Evolutionary conservation across 2,888 invertebrate genomes (phyloP).

Genomic region (Arenicola marina): DNA sequence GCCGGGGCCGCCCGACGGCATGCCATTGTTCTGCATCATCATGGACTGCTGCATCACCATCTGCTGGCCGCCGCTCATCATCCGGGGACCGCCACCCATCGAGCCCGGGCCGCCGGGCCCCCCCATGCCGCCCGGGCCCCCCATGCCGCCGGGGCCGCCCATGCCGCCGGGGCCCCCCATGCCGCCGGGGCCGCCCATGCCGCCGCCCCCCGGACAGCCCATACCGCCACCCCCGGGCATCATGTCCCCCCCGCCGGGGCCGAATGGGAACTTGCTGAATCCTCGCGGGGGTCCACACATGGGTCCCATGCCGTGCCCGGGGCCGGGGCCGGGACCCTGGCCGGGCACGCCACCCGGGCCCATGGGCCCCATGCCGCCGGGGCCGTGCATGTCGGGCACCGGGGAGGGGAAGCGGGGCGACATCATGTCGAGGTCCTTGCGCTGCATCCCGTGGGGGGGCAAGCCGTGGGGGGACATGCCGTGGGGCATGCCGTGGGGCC

Average conservation of each 20-base stretch:
- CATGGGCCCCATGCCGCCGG: conserved; percentile 68
- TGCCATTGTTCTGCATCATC: conserved; percentile 33
- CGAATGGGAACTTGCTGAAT: too few relatives aligned
- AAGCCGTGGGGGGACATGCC: neutral
- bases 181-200: neutral
- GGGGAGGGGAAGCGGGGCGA: conserved; percentile 17
- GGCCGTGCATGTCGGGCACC: conserved; percentile 2
- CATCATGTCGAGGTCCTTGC: conserved; percentile 9
- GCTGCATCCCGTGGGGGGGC: neutral
- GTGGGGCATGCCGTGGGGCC: neutral
- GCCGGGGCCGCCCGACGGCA: neutral
- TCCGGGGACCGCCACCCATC: conserved; percentile 30
- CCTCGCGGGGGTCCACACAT: too few relatives aligned
- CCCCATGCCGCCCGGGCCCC: conserved; percentile 20
- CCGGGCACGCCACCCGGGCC: neutral
- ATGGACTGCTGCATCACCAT: conserved; percentile 38
- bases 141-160: conserved; percentile 14
- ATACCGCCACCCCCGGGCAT: too few relatives aligned
- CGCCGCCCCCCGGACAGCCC: too few relatives aligned
- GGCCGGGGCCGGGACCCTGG: conserved; percentile 62
- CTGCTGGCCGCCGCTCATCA: neutral
- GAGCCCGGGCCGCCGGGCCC: conserved; percentile 18
- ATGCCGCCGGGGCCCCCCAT: conserved; percentile 23
- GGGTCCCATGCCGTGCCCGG: neutral
- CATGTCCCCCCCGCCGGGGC: too few relatives aligned